Conservation (phyloP, 1,140 invertebrate species). For the Drosophila ohnishii region DNA sequence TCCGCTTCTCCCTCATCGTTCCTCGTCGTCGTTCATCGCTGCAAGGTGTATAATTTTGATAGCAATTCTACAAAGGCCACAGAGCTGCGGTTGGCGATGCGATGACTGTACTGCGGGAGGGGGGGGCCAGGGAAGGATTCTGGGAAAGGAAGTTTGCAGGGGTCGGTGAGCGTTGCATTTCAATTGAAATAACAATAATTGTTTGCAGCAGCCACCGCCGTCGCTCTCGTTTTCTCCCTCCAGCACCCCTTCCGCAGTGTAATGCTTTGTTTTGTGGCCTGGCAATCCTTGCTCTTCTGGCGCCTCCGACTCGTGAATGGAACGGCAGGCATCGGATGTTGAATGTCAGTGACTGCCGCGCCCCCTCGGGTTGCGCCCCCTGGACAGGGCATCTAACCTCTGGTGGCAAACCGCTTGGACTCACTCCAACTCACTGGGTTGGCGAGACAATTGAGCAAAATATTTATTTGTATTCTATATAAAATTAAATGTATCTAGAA, state of each 20-base stretch:
- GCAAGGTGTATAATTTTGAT: conserved; percentile 79
- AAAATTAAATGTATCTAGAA: not conserved
- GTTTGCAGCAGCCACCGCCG: conserved; percentile 62
- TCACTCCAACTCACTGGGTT: not conserved
- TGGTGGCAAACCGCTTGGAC: conserved; percentile 27
- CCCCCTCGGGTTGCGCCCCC: not conserved
- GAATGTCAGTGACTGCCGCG: conserved; percentile 53
- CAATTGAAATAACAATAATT: conserved; percentile 79
- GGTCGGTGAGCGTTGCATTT: conserved; percentile 58
- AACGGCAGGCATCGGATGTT: conserved; percentile 48
- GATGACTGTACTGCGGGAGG: not conserved
- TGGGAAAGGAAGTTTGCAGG: conserved; percentile 9
- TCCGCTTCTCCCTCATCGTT: not conserved
- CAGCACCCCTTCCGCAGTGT: not conserved
- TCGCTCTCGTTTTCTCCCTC: not conserved
- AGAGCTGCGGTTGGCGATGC: conserved; percentile 25
- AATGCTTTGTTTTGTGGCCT: conserved; percentile 53
- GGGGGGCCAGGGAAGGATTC: not conserved
- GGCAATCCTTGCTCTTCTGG: conserved; percentile 56
- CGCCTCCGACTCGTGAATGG: conserved; percentile 5
- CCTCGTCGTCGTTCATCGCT: conserved; percentile 24
- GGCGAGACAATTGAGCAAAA: conserved; percentile 14
- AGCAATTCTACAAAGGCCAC: conserved; percentile 59
- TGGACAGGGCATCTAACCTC: conserved; percentile 27
- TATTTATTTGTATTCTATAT: not conserved